Evolutionary conservation across 35 echinoderm and acorn worm genomes (phyloP).

Genomic region (Lytechinus variegatus): DNA sequence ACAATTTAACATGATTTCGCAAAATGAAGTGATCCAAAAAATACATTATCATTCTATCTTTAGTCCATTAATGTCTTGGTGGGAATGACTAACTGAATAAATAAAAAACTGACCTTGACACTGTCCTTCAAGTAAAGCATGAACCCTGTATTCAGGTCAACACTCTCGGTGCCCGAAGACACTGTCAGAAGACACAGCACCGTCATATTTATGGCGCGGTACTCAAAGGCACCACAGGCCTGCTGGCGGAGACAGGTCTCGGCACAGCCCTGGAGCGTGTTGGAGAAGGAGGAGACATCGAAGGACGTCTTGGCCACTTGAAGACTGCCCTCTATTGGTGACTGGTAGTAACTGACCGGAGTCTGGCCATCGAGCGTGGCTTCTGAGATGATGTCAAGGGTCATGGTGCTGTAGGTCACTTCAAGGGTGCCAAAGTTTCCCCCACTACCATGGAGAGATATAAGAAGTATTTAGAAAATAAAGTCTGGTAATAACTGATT

Average conservation of each 20-base stretch:
- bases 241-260: slow-evolving; percentile 79
- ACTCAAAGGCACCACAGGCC: slow-evolving; percentile 92
- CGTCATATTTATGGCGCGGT: slow-evolving; percentile 54
- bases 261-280: slow-evolving; percentile 70
- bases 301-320: slow-evolving; percentile 58
- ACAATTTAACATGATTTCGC: too few species aligned
- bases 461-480: background rate
- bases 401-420: slow-evolving; percentile 74
- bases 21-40: too few species aligned
- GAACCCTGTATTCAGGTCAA: slow-evolving; percentile 75
- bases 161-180: slow-evolving; percentile 47
- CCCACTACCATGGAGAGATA: slow-evolving; percentile 50
- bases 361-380: slow-evolving; percentile 53
- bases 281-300: slow-evolving; percentile 66
- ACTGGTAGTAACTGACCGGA: slow-evolving; percentile 68
- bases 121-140: slow-evolving; percentile 78
- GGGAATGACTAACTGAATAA: too few species aligned
- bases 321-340: slow-evolving; percentile 81
- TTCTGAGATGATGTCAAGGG: slow-evolving; percentile 70
- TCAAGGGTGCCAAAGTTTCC: slow-evolving; percentile 94
- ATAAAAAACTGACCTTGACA: slow-evolving; percentile 62
- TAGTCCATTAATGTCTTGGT: too few species aligned
- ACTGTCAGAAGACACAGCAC: slow-evolving; percentile 78
- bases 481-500: too few species aligned
- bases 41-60: too few species aligned